These are phyloP conservation scores for Geococcyx californianus DNA, from an alignment of 2,113 vertebrate species.

Conservation along the genomic window DNA sequence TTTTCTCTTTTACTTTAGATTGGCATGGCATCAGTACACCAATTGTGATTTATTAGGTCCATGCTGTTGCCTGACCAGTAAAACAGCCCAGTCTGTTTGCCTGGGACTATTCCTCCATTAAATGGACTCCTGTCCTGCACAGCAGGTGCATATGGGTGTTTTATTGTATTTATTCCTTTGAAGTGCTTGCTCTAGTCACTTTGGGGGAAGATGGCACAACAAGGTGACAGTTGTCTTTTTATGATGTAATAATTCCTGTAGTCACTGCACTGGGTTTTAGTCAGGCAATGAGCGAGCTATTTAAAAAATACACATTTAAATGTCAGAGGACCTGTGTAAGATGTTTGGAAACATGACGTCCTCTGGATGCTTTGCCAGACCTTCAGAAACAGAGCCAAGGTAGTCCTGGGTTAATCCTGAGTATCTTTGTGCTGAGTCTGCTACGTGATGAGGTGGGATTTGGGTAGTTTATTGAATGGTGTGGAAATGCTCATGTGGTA, in stretches of 20 bases:
- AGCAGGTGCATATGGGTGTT: not conserved
- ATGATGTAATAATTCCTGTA: not conserved
- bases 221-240: not conserved
- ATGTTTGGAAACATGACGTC: not conserved
- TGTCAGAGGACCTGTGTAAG: not conserved
- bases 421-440: not conserved
- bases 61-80: not conserved
- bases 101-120: not conserved
- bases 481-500: not conserved
- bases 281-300: not conserved
- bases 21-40: not conserved
- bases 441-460: not conserved
- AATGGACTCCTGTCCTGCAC: not conserved
- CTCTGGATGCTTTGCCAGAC: not conserved
- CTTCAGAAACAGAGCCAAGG: not conserved
- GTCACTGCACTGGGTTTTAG: not conserved
- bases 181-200: not conserved
- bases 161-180: not conserved
- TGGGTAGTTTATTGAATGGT: not conserved
- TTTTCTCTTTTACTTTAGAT: slow-evolving; percentile 30
- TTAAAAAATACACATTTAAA: not conserved
- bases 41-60: slow-evolving; percentile 13
- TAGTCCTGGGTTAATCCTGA: not conserved
- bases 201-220: not conserved
- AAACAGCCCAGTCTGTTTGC: not conserved